These are phyloP conservation scores for Pectinophora gossypiella DNA, from an alignment of 1,140 invertebrate species.

Conservation along the genomic window DNA sequence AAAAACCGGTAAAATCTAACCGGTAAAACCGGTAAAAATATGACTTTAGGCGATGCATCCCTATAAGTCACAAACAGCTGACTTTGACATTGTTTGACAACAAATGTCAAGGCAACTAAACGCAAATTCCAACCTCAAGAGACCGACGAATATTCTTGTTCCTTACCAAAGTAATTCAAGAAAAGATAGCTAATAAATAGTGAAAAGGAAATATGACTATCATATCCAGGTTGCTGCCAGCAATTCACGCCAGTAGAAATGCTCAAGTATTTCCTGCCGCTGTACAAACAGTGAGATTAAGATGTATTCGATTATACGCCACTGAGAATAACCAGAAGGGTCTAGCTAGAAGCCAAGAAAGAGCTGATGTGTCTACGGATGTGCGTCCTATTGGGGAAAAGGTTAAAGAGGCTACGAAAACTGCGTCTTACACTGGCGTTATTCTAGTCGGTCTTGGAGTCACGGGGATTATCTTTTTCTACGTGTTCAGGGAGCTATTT, in stretches of 20 bases:
- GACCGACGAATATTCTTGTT: too few species aligned
- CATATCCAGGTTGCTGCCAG: slow-evolving; percentile 54
- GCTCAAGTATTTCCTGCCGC: slow-evolving; percentile 31
- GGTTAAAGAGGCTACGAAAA: slow-evolving; percentile 93
- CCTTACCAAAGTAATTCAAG: too few species aligned
- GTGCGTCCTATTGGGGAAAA: slow-evolving; percentile 80
- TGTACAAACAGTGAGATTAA: slow-evolving; percentile 31
- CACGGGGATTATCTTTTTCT: slow-evolving; percentile 87
- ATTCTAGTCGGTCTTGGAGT: slow-evolving; percentile 86
- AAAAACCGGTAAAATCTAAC: too few species aligned
- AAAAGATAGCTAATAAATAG: too few species aligned
- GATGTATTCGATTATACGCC: slow-evolving; percentile 37
- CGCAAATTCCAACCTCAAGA: too few species aligned
- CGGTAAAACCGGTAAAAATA: too few species aligned
- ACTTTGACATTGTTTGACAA: not conserved
- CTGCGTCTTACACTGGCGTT: slow-evolving; percentile 87
- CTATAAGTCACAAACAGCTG: not conserved
- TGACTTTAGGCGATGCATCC: too few species aligned
- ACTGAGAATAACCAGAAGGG: slow-evolving; percentile 40
- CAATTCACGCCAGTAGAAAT: slow-evolving; percentile 25
- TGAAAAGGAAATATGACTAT: slow-evolving; percentile 56
- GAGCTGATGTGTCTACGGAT: slow-evolving; percentile 74
- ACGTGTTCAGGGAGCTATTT: slow-evolving; percentile 90
- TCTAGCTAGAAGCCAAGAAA: slow-evolving; percentile 50
- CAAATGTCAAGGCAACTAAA: too few species aligned